Conservation (phyloP, 2,797 vertebrate genomes). For the Naso thynnoides region DNA sequence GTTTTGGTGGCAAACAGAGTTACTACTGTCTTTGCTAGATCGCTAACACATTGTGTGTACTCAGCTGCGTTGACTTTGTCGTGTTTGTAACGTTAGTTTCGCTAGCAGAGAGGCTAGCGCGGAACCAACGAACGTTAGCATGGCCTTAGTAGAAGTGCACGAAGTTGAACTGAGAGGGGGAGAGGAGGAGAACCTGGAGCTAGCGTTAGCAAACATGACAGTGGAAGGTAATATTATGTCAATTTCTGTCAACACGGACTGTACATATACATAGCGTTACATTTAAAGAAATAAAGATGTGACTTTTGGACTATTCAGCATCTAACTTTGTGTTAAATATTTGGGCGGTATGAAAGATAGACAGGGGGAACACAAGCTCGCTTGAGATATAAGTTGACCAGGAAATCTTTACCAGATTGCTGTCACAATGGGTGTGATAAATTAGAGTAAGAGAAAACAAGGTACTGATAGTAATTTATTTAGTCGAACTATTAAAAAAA, state of each 20-base stretch:
- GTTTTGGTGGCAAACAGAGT: accelerated
- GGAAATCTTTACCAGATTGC: not conserved
- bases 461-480: too few species aligned
- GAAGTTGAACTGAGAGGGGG: accelerated
- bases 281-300: not conserved
- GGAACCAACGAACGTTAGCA: not conserved
- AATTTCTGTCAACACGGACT: not conserved
- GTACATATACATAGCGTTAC: not conserved
- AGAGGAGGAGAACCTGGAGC: slow-evolving; percentile 9
- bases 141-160: not conserved
- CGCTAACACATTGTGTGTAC: not conserved
- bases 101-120: slow-evolving; percentile 50
- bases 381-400: not conserved
- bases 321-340: too few species aligned
- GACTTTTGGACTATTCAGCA: not conserved
- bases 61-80: not conserved
- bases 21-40: accelerated
- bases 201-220: slow-evolving; percentile 4
- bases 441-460: not conserved
- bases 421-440: not conserved
- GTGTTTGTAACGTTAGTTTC: not conserved
- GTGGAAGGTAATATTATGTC: slow-evolving; percentile 37
- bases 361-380: too few species aligned
- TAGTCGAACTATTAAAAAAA: too few species aligned
- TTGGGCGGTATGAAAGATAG: too few species aligned